A percentile compares a stretch with the other conserved stretches of the same genome.
Conservation (phyloP, 1,140 invertebrate species). For the Drosophila sp. region DNA sequence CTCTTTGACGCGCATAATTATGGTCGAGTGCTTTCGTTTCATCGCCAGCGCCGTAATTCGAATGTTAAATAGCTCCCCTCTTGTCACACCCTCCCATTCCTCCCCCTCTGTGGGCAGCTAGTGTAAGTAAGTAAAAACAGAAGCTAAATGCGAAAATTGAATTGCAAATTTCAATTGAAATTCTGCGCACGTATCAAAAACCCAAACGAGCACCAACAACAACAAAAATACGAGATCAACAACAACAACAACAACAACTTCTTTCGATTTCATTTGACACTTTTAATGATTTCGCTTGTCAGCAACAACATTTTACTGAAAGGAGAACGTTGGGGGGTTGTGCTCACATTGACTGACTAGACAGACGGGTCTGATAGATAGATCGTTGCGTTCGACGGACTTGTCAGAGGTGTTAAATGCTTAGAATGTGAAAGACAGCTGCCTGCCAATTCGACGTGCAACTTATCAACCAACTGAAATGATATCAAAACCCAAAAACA, state of each 20-base stretch:
- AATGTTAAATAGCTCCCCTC: constrained; percentile 44
- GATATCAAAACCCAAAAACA: constrained; percentile 9
- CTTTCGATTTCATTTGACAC: constrained; percentile 70
- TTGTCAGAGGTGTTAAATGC: constrained; percentile 62
- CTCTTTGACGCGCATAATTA: constrained; percentile 2
- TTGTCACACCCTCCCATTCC: not conserved
- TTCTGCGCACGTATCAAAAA: constrained; percentile 61
- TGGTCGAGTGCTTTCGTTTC: constrained; percentile 38
- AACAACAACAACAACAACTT: constrained; percentile 43
- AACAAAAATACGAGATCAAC: constrained; percentile 15
- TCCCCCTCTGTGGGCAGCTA: not conserved
- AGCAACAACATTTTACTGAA: constrained; percentile 42
- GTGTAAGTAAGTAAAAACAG: constrained; percentile 26
- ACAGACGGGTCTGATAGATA: constrained; percentile 63
- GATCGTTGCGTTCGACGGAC: constrained; percentile 65
- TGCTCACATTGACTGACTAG: constrained; percentile 22
- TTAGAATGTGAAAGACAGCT: constrained; percentile 37
- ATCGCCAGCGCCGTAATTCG: constrained; percentile 44
- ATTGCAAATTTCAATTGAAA: constrained; percentile 78
- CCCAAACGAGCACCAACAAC: constrained; percentile 25
- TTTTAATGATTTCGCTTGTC: constrained; percentile 79
- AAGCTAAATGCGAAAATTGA: constrained; percentile 62
- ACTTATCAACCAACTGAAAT: constrained; percentile 4
- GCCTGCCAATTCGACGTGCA: constrained; percentile 40
- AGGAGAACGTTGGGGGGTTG: constrained; percentile 1